Base-by-base conservation (phyloP, 1,140 invertebrate species). In the Trachelipus rathkii region DNA sequence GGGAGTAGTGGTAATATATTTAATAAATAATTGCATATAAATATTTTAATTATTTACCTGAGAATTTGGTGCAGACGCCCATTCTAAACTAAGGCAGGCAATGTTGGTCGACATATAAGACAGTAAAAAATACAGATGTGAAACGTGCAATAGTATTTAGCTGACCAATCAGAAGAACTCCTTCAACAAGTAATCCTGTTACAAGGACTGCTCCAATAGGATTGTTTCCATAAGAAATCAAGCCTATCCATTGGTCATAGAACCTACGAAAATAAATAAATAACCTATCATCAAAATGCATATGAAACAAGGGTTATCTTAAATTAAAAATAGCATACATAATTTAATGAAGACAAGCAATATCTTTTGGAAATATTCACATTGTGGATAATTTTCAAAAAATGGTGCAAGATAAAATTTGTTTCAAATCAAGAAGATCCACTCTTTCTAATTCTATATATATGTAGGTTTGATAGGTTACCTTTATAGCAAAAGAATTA, bases 11-110 rank as follows among this genome's bases (percentile, higher is more conserved):
- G 33, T 33, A 33, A 33, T 33, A 33, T 33, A 33, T 33, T 33
- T 3, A 33, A 33, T 33, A 3, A 6, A n/a, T 33, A 33, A 6
- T 33, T 33, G 33, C 6, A 60, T 15, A 60, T 15, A 4, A 60
- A 60, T 60, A 19, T 60, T 2, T 60, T 60, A 1, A 60, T 60
- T 60, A 13, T 33, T 84, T 85, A 94, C 93, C 95, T 90, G 85
- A 98, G n/a, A 98, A 85, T 98, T 98, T 13, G 96, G 96, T 33
- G 96, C 96, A 74, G 94, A 95, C 0, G 96, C 95, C 8, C 98
- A 85, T 85, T 98, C 95, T 67, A 98, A 87, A 9, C 93, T 94
- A 69, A 98, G 86, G 84, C 96, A 99, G 0, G 97, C 95, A 73
- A 99, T 86, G 87, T 99, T 99, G 8, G 95, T 95, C 3, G 96